Conservation (phyloP, 2,888 invertebrate genomes). For the Limnephilus auricula region DNA sequence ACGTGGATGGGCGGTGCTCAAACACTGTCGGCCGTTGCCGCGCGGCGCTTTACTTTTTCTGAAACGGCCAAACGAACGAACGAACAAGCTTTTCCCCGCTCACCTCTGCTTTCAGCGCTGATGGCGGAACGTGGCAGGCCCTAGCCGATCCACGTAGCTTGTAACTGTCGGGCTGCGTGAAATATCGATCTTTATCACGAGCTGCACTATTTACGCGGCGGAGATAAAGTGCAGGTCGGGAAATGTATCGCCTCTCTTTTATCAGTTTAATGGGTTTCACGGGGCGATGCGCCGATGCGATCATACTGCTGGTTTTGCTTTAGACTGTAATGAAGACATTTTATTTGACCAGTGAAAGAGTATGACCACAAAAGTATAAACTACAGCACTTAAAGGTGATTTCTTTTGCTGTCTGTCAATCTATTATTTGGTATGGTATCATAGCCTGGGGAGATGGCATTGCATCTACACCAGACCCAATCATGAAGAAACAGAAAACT, state of each 20-base stretch:
- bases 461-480: no score
- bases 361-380: no score
- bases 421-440: no score
- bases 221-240: constrained; percentile 2
- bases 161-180: background rate
- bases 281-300: background rate
- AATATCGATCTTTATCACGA: constrained; percentile 26
- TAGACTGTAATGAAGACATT: no score
- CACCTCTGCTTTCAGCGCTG: background rate
- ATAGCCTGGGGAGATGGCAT: no score
- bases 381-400: no score
- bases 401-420: no score
- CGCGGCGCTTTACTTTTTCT: background rate
- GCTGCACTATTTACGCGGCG: background rate
- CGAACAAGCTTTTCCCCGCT: background rate
- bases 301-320: background rate
- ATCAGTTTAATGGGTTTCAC: constrained; percentile 6
- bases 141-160: background rate
- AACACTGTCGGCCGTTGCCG: background rate
- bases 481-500: no score
- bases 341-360: no score
- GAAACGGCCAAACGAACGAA: background rate
- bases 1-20: background rate
- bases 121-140: background rate
- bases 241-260: constrained; percentile 12